Base-by-base conservation (phyloP, 2,888 invertebrate species). In the Cephus pulcher region DNA sequence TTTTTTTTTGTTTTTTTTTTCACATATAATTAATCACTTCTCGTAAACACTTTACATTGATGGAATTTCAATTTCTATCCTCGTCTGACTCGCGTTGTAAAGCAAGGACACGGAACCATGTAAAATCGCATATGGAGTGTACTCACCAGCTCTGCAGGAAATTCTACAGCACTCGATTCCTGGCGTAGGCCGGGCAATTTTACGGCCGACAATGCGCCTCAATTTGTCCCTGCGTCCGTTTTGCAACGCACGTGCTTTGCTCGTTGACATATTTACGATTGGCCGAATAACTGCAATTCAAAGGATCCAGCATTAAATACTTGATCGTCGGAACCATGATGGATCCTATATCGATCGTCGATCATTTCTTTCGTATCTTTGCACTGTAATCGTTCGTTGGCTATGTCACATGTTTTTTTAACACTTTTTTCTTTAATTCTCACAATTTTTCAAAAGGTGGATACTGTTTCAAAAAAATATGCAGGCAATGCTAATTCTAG, bases 101-200 rank as follows among this genome's bases (percentile, higher is more conserved):
- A 23, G 9, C 56, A 9, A 2, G 56, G 23, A 56, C 56, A 2
- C 6, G 15, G 6, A 23, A 0, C 4, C 56, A 9, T 56, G 56
- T 23, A 56, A 56, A 56, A 56, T 0, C 2, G 0, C 12, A 0
- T 23, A 23, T 2, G 9, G 6, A 9, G 23, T 1, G 0, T 2
- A 56, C 56, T 56, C 56, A 56, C 56, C 56, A 2, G 75, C 71
- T 35, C 78, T 70, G 37, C 78, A 78, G n/a, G 78, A 78, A 34
- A 78, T 56, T 35, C 73, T 78, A 73, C 78, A 78, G 34, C 78
- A 78, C 68, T 78, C 78, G 15, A 71, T 69, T n/a, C 37, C 40
- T 1, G 34, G 69, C 1, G 77, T 69, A 12, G 70, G 11, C 12
- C 71, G 71, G 0, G 34, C 33, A 71, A 34, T 23, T 71, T 71